Percentiles rank a stretch among this genome's conserved stretches.
Evolutionary conservation across 2,888 invertebrate genomes (phyloP).

Genomic region (Oligia strigilis): DNA sequence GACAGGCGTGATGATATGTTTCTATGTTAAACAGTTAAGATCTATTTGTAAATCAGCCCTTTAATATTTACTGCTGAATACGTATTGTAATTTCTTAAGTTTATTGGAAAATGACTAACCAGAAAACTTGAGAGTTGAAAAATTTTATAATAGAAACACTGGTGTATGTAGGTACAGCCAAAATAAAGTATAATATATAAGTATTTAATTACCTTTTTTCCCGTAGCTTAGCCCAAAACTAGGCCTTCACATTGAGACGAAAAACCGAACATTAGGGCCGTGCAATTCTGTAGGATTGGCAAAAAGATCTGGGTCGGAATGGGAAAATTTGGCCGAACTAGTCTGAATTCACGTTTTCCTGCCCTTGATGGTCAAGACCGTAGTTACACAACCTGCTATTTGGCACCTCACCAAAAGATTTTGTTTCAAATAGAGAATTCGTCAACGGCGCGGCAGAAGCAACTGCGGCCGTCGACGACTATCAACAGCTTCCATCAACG

Average conservation of each 20-base stretch:
- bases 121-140: neutral
- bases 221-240: neutral
- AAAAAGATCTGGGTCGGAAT: conserved; percentile 32
- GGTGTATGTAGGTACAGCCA: neutral
- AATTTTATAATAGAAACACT: neutral
- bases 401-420: conserved; percentile 28
- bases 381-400: conserved; percentile 28
- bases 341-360: conserved; percentile 27
- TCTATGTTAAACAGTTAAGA: neutral
- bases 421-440: neutral
- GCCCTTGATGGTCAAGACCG: conserved; percentile 15
- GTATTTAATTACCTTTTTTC: neutral
- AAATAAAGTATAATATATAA: neutral
- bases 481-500: neutral
- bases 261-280: conserved; percentile 17
- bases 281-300: conserved; percentile 18
- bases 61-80: neutral
- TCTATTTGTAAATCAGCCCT: neutral
- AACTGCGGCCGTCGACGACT: neutral
- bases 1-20: neutral
- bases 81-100: neutral
- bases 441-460: neutral
- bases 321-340: conserved; percentile 9
- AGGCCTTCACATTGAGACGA: conserved; percentile 8
- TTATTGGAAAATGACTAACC: neutral